phyloP scores from a whole-genome alignment of 2,113 vertebrate genomes.

The Galeopterus variegatus region DNA sequence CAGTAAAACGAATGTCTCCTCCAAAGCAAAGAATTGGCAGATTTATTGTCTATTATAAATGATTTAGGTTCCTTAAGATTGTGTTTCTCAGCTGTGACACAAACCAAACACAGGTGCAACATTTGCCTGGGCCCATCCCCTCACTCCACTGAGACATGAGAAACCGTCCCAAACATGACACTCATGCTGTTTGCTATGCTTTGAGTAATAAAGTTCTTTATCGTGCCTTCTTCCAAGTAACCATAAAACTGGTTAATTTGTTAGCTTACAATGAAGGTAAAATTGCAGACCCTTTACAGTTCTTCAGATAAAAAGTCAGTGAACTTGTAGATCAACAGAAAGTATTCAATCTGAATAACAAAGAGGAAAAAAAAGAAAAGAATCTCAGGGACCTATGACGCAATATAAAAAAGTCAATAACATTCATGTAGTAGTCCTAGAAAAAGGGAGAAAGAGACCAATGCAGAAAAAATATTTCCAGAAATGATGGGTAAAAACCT shows the following conservation, averaged over 20 bases:
- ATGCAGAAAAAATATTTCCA: neutral
- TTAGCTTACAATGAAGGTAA: neutral
- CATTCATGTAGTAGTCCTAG: neutral
- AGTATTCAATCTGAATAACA: neutral
- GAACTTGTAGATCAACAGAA: neutral
- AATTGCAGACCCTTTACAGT: neutral
- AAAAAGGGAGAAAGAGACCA: neutral
- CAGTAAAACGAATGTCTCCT: neutral
- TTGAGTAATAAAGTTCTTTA: neutral
- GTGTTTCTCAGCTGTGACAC: neutral
- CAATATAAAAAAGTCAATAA: neutral
- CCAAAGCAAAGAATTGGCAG: neutral
- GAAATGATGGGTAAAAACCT: neutral
- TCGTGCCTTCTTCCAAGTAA: neutral
- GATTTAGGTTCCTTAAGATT: neutral
- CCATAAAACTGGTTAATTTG: neutral
- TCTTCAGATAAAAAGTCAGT: slow-evolving; percentile 3
- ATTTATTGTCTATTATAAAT: neutral
- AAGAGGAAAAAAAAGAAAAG: neutral
- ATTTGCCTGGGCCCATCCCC: neutral
- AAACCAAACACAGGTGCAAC: neutral
- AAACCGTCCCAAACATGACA: neutral
- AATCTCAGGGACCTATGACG: neutral
- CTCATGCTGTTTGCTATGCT: neutral
- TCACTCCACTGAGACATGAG: neutral